Percentiles rank a stretch among this genome's conserved stretches.
Conservation (phyloP, 2,888 invertebrate genomes). For the Brachyopa scutellaris region DNA sequence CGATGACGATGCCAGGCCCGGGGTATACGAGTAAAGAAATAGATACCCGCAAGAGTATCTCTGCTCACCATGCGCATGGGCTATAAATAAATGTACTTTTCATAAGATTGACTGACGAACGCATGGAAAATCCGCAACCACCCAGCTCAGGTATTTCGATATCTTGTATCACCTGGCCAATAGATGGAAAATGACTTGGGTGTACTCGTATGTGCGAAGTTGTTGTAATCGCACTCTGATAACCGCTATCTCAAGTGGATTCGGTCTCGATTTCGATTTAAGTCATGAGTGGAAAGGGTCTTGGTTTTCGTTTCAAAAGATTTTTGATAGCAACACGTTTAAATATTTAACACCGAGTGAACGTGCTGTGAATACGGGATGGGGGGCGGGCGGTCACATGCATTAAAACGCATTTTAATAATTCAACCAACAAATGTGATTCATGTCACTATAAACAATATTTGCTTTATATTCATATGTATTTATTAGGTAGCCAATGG, state of each 20-base stretch:
- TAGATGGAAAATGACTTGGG: neutral
- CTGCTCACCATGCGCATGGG: conserved; percentile 24
- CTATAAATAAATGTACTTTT: conserved; percentile 66
- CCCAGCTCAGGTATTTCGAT: conserved; percentile 59
- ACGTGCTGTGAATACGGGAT: neutral
- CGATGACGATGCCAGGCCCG: conserved; percentile 22
- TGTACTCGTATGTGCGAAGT: conserved; percentile 27
- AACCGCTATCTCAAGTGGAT: conserved; percentile 65
- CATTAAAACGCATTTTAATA: conserved; percentile 45
- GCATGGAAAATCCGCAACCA: conserved; percentile 45
- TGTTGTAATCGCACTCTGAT: conserved; percentile 66
- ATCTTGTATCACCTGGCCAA: conserved; percentile 30
- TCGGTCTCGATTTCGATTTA: conserved; percentile 43
- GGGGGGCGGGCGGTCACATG: neutral
- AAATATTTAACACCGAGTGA: neutral
- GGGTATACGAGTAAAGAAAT: conserved; percentile 2
- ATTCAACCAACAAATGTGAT: conserved; percentile 54
- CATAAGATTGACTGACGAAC: conserved; percentile 60
- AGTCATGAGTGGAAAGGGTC: neutral
- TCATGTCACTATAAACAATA: conserved; percentile 46
- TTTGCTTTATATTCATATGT: conserved; percentile 40
- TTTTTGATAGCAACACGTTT: conserved; percentile 16
- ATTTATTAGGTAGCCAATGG: conserved; percentile 31
- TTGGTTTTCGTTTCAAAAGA: conserved; percentile 6
- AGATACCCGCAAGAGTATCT: conserved; percentile 23